phyloP scores from a whole-genome alignment of 2,113 vertebrate genomes.

The Trochalopteron elliotii region DNA sequence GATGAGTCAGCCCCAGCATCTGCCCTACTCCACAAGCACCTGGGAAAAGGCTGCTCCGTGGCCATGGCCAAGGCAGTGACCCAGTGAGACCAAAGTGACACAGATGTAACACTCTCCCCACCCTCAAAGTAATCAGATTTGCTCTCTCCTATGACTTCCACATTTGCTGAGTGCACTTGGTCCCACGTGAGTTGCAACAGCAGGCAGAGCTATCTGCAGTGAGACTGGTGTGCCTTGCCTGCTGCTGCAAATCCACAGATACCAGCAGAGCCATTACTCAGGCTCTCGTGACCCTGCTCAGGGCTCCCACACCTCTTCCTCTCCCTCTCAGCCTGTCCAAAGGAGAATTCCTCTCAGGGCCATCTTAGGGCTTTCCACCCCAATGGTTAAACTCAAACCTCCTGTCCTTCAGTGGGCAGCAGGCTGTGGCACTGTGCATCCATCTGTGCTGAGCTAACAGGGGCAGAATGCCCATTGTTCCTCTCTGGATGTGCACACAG shows the following conservation, averaged over 20 bases:
- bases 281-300: accelerated
- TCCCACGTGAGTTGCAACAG: neutral
- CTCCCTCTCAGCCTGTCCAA: neutral
- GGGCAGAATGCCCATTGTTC: neutral
- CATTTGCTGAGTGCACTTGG: neutral
- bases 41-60: neutral
- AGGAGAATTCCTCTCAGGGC: neutral
- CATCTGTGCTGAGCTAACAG: accelerated
- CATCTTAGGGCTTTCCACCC: neutral
- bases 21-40: neutral
- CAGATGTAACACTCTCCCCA: neutral
- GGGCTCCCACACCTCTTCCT: neutral
- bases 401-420: neutral
- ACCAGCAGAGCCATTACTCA: neutral
- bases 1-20: neutral
- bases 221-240: neutral
- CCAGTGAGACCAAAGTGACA: neutral
- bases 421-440: accelerated
- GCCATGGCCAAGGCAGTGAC: neutral
- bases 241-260: neutral
- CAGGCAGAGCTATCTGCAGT: neutral
- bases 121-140: neutral
- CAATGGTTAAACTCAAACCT: neutral
- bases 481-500: accelerated
- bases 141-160: neutral